Evolutionary conservation across 2,888 invertebrate species (phyloP), one percentile per base, ranked within the genome.

Genomic region (Incurvaria masculella): DNA sequence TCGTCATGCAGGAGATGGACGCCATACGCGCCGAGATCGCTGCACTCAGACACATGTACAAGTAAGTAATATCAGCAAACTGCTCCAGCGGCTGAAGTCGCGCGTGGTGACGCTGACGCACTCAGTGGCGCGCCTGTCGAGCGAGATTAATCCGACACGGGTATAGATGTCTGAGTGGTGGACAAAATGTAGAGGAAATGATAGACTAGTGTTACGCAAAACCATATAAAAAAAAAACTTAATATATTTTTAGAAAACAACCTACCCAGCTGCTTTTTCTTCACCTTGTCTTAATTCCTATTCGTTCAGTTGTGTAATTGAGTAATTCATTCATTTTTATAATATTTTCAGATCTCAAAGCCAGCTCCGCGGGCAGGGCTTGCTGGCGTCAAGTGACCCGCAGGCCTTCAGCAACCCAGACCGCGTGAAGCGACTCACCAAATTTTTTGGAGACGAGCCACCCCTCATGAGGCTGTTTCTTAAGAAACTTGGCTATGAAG

Each of bases 371-470:
- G 67, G 79, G 42, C 21, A 56, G 59, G 58, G 76, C 60, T 63
- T 70, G 53, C 62, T 80, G 1, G 70, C 69, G 51, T 52, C 70
- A 17, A 76, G 78, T 51, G 87, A 87, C 61, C 76, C 87, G 42
- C 86, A 84, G 57, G 86, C 87, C 46, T 82, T 94, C 60, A 89
- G 92, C 56, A 93, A 94, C 72, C 94, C 94, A 0, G 88, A 88
- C 54, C 80, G 93, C 52, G 92, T 94, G 18, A 91, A 91, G 67
- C 88, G 94, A 59, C 81, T 94, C 54, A 94, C 93, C 50, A 91
- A 93, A 81, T 94, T 95, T 81, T 95, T 95, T 76, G 95, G 94
- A 21, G 91, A 92, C 67, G 94, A 95, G 69, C 94, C 94, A 23
- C 94, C 94, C 10, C 81, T 94, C 55, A 85, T 94, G 72, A 82